Percentiles rank a stretch among this genome's conserved stretches.
Evolutionary conservation across 2,797 vertebrate species (phyloP).

Genomic region (Enteromius trimaculatus): DNA sequence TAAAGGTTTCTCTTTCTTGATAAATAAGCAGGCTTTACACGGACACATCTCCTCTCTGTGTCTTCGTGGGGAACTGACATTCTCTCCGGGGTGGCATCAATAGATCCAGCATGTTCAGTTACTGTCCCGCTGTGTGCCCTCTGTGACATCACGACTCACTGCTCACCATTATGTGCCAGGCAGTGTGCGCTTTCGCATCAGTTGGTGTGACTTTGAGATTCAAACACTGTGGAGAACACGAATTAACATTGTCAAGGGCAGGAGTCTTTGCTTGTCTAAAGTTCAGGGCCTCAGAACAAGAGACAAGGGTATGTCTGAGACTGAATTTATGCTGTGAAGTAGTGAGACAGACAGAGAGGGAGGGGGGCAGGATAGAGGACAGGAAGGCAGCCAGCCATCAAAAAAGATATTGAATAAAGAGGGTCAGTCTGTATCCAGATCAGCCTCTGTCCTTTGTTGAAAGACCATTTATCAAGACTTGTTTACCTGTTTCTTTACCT

Average conservation of each 20-base stretch:
- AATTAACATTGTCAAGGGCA: constrained; percentile 48
- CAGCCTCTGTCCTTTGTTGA: constrained; percentile 22
- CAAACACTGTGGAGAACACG: constrained; percentile 34
- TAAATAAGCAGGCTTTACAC: constrained; percentile 35
- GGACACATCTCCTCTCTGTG: constrained; percentile 9
- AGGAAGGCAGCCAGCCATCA: constrained; percentile 24
- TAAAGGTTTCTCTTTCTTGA: not conserved
- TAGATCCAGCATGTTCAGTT: constrained; percentile 34
- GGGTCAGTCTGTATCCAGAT: constrained; percentile 30
- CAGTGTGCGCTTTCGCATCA: constrained; percentile 20
- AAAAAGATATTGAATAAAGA: constrained; percentile 32
- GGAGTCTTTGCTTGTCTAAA: constrained; percentile 18
- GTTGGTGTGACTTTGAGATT: constrained; percentile 31
- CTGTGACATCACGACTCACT: constrained; percentile 37
- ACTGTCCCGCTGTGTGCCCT: constrained; percentile 14
- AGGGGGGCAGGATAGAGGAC: not conserved
- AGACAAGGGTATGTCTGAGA: constrained; percentile 10
- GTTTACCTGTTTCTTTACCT: constrained; percentile 7
- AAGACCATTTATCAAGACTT: constrained; percentile 26
- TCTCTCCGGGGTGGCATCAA: constrained; percentile 40
- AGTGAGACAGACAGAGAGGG: not conserved
- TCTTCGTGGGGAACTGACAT: constrained; percentile 16
- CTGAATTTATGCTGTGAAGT: constrained; percentile 5
- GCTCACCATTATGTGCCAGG: constrained; percentile 12
- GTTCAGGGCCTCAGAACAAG: constrained; percentile 19